Base-by-base conservation (phyloP, 2,888 invertebrate genomes). In the Drosophila longiperda region DNA sequence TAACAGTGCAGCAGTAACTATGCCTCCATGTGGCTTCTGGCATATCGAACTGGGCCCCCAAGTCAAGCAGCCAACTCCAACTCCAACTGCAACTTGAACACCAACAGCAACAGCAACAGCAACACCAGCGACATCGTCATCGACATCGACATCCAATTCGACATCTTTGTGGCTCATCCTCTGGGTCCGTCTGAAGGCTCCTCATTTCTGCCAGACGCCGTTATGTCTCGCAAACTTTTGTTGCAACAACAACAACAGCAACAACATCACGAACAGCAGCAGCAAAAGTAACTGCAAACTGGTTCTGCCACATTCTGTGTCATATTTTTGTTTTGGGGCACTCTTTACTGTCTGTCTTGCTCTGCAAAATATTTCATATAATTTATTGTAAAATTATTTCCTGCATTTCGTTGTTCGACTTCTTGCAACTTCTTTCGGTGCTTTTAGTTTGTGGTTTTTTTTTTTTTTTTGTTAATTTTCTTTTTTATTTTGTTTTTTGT, bases 341-440 rank as follows among this genome's bases (percentile, higher is more conserved):
- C 20, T 62, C 63, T 55, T 58, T 52, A 20, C 52, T 36, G 45
- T 67, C 52, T 50, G 42, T 65, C 67, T 50, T 49, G 75, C 61
- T 58, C 49, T 55, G 80, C 36, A 38, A 57, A 57, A 78, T 76
- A 77, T 87, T 78, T 83, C 80, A 77, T 83, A 86, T 86, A 88
- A 84, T 86, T 84, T 88, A 88, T 88, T 78, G 77, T 79, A 48
- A 83, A 84, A 86, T 86, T 83, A 83, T 86, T 84, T 88, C 84
- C 84, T 71, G 76, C 66, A 32, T 49, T 50, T 50, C 20, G 50
- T 34, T 42, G 26, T 17, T 40, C 38, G 45, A n/a, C 48, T 53
- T 36, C 42, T 64, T 63, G 49, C 42, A 38, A 33, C 11, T 54
- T 57, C 29, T 34, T 64, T 71, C 33, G 34, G 11, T 34, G 50